phyloP scores from a whole-genome alignment of 2,113 vertebrate species.

The Daphoenositta chrysoptera region DNA sequence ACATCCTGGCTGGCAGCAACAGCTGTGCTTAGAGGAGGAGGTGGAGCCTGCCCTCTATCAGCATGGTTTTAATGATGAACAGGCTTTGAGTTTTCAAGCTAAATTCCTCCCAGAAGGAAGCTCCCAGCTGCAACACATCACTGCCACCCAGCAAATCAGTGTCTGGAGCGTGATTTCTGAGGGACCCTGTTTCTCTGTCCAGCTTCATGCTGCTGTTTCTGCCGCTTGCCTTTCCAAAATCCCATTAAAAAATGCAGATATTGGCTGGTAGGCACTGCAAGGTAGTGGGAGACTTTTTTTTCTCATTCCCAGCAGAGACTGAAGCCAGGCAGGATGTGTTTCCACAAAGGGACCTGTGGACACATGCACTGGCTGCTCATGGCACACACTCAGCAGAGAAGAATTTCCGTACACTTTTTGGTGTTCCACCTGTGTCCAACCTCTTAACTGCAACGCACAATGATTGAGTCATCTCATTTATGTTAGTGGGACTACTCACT shows the following conservation, averaged over 20 bases:
- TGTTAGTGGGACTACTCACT: neutral
- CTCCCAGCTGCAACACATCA: neutral
- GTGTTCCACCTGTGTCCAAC: slow-evolving; percentile 3
- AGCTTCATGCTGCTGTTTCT: neutral
- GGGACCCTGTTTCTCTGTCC: neutral
- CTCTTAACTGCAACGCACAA: neutral
- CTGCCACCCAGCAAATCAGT: neutral
- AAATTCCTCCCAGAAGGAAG: neutral
- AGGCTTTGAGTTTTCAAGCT: neutral
- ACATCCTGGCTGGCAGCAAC: neutral
- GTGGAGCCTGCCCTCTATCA: neutral
- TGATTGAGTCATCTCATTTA: neutral
- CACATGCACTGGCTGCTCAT: neutral
- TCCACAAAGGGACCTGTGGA: neutral
- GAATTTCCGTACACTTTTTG: slow-evolving; percentile 4
- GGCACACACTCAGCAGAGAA: slow-evolving; percentile 10
- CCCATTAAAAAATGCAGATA: neutral
- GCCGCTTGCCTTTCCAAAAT: neutral
- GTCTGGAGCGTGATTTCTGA: neutral
- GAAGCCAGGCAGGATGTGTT: neutral
- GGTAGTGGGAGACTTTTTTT: neutral
- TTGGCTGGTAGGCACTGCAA: neutral
- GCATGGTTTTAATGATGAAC: neutral
- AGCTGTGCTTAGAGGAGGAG: neutral
- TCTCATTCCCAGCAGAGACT: neutral